Evolutionary conservation across 1,140 invertebrate genomes (phyloP), one percentile per base, ranked within the genome.

Genomic region (Meloidogyne hapla): DNA sequence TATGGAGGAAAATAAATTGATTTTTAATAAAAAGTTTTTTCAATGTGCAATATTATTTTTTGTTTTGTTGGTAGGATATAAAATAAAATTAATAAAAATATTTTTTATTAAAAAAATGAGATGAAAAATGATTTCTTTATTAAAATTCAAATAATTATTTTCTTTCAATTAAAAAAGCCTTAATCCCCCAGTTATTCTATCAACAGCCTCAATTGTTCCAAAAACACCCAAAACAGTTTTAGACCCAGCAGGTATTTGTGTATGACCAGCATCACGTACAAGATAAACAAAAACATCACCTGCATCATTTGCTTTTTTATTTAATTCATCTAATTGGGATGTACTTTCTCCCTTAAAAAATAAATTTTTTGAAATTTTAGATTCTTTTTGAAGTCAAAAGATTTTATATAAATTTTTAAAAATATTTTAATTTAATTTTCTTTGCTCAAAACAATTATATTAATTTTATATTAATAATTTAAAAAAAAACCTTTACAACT

Each of bases 211-310:
- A 75, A 88, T 88, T 61, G 83, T 78, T 10, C 89, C 89, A 81
- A 90, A 90, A 56, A 90, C 78, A 62, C 87, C 88, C 23, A 90
- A 83, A 76, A 90, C 88, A 21, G 89, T 90, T 56, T 87, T 78
- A 6, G 89, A 89, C 28, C 87, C 87, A 25, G 85, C 76, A 25
- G 88, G 83, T 75, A 91, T 89, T 87, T 91, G 90, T 62, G 91
- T 91, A 78, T 87, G 87, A 8, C 91, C 91, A 42, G 90, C 90
- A 88, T 91, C 91, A 64, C 89, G 88, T 5, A 91, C 90, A 69
- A 91, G 77, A 83, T 90, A 90, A 74, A 88, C 87, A 63, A 89
- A 90, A 63, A 91, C 81, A 56, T 56, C 48, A 74, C 88, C 88
- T 33, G 25, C n/a, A 42, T 82, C 79, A 25, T 88, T 85, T 8